A percentile compares a stretch with the other conserved stretches of the same genome.
Conservation (phyloP, 2,113 vertebrate genomes). For the Echinops telfairi region DNA sequence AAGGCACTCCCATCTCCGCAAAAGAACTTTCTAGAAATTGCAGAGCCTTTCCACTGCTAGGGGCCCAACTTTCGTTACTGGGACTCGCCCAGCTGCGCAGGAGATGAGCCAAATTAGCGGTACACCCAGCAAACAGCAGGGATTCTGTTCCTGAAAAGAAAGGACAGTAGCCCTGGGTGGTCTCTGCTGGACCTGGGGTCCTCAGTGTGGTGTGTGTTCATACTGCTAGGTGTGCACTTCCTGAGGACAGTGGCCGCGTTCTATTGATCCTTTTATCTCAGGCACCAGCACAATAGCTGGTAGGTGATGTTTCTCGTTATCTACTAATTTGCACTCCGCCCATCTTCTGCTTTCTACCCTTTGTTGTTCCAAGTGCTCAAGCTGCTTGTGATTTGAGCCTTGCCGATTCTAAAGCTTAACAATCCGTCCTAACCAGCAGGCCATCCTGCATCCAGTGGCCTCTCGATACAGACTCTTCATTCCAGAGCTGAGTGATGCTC, state of each 20-base stretch:
- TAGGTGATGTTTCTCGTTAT: background rate
- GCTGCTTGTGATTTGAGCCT: background rate
- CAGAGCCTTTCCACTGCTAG: background rate
- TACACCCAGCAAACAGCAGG: background rate
- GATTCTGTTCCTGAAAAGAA: background rate
- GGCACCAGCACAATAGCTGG: background rate
- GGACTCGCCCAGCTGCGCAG: background rate
- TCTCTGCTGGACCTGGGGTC: background rate
- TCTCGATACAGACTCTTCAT: background rate
- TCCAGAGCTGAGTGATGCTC: background rate
- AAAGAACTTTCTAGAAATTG: background rate
- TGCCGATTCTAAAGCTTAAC: background rate
- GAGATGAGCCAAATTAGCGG: background rate
- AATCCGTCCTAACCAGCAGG: slow-evolving; percentile 6
- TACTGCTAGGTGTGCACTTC: background rate
- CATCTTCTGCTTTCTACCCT: background rate
- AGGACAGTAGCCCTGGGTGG: background rate
- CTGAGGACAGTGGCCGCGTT: background rate
- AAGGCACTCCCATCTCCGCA: background rate
- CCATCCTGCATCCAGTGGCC: background rate
- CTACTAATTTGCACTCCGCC: background rate
- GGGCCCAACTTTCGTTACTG: background rate
- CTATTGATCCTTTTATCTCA: background rate
- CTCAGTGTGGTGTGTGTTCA: background rate
- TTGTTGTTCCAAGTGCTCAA: background rate